Conservation (phyloP, 2,888 invertebrate species). For the Aphodius granarius region DNA sequence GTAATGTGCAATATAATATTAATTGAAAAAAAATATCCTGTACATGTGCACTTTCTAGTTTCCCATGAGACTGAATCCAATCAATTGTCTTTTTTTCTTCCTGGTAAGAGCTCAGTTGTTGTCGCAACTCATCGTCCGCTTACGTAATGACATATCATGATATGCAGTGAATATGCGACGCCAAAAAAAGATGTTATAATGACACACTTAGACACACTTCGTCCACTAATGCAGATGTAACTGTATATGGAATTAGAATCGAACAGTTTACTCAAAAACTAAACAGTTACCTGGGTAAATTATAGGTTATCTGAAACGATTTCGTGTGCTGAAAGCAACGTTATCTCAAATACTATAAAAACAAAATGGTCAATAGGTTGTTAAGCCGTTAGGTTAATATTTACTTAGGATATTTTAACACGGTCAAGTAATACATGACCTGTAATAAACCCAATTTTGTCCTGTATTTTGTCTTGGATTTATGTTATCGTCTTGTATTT, state of each 20-base stretch:
- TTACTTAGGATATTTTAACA: neutral
- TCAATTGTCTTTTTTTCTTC: neutral
- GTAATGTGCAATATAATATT: neutral
- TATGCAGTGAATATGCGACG: neutral
- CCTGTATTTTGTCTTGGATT: neutral
- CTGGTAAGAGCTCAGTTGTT: neutral
- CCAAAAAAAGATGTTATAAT: neutral
- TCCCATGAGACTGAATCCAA: neutral
- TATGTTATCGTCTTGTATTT: too few species aligned
- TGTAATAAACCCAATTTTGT: neutral
- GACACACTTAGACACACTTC: neutral
- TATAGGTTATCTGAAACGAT: neutral
- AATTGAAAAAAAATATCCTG: neutral
- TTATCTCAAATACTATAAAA: neutral
- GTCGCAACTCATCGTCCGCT: neutral
- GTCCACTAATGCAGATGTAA: neutral
- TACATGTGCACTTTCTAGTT: neutral
- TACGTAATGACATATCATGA: neutral
- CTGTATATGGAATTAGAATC: neutral
- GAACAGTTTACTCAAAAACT: neutral
- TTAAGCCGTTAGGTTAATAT: neutral
- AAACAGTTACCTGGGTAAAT: neutral
- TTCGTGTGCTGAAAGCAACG: neutral
- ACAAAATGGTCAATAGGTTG: neutral
- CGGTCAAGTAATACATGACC: neutral